Evolutionary conservation across 2,797 vertebrate genomes (phyloP), one percentile per base, ranked within the genome.

Genomic region (Helostoma temminkii): DNA sequence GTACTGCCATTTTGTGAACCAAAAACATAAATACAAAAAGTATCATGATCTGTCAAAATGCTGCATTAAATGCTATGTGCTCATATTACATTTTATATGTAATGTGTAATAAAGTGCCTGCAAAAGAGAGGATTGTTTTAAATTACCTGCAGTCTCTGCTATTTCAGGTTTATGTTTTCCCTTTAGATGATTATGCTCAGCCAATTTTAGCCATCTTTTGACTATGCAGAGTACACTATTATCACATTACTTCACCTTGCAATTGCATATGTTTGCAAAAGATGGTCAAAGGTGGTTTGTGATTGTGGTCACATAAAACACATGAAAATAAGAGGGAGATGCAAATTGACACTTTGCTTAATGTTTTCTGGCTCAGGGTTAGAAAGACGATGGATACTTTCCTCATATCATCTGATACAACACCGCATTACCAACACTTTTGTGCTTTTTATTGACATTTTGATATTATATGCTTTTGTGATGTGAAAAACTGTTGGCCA

Each of bases 41-140:
- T 16, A 36, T 63, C 36, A 58, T 59, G 49, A 45, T 37, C n/a
- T 65, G 59, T 71, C 62, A 76, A 61, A 80, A 64, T 12, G 36
- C 26, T 37, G 36, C 9, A 0, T 53, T n/a, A 63, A 55, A 59
- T 25, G 8, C 52, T 57, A 57, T 41, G 18, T 47, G 25, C 46
- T 69, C 42, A 58, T 46, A 28, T 60, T 46, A 43, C 52, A 50
- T 25, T 66, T 19, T n/a, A 32, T 39, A 25, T 53, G 34, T 55
- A 21, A 71, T 21, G 14, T 59, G n/a, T n/a, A 48, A 63, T 61
- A 12, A 59, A 32, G 24, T 10, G 42, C 21, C 19, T 46, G 22
- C 43, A 48, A 54, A 53, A 45, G 19, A 21, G 10, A 1, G 18
- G 9, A 46, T 19, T 55, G 25, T 46, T 61, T 75, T 32, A 6